Base-by-base conservation (phyloP, 2,888 invertebrate species). In the Periphyllus acericola region DNA sequence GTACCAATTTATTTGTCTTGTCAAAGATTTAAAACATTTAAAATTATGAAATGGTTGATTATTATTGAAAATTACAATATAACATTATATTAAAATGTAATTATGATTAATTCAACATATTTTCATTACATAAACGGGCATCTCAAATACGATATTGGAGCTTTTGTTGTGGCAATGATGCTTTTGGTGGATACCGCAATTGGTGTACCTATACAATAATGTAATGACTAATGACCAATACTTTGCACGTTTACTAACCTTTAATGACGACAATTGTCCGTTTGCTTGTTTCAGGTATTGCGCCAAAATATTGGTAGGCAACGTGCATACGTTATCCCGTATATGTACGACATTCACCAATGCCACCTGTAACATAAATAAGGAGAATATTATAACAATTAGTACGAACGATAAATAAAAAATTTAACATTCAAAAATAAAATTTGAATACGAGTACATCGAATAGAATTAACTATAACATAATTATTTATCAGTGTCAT, bases 251-350 rank as follows among this genome's bases (percentile, higher is more conserved):
- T 9, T 32, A 76, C 75, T 92, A 92, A 96, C 96, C 94, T 96
- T 96, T 90, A 97, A 93, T 91, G 95, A 96, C 89, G 96, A 96
- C 89, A 96, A 92, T 91, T 96, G 95, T 74, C 96, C 96, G 90
- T 95, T 95, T 80, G 95, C 95, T 92, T 96, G 96, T 91, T 97
- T 96, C 89, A 97, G 92, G 92, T 96, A 96, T 92, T 97, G 96
- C 79, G 96, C 95, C 90, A 97, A 93, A 91, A 96, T 94, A 90
- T 96, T 95, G 90, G 96, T 96, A 82, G 95, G 95, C 90, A 96
- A 92, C 68, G 95, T 94, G 92, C 96, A 96, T 89, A 95, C 94
- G 74, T 95, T 94, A 92, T 97, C 97, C 91, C 95, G 94, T 89
- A 97, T 95, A 92, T 97, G 97, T 25, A 97, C 94, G 83, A 97